Base-by-base conservation (phyloP, 2,888 invertebrate genomes). In the Stenotaenia linearis region DNA sequence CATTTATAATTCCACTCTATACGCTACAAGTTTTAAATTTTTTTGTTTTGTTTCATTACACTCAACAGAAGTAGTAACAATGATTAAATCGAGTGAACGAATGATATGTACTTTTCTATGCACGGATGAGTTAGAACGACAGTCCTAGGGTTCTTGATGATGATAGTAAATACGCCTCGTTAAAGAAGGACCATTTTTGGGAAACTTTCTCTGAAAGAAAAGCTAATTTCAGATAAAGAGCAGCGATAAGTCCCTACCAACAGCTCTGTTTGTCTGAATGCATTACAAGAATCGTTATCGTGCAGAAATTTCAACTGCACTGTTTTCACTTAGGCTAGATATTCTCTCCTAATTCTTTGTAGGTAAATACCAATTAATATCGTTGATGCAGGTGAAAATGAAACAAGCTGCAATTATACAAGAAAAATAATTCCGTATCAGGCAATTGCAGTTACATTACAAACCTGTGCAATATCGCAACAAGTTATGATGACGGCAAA, bases 141-240 rank as follows among this genome's bases (percentile, higher is more conserved):
- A n/a, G 23, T 69, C 69, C 28, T 28, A 69, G n/a, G 6, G 50
- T 69, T 69, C 25, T 69, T 69, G 69, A 69, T 28, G 69, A 69
- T 69, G 28, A 69, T 28, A 69, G 69, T 69, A 25, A 25, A 69
- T 25, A 69, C 28, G 69, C 69, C 69, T 69, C 69, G 69, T 69
- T 69, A 69, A 69, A 28, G 28, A 23, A 69, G 15, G 69, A 28
- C 69, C 69, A 69, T 69, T 28, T 25, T 69, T 69, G 28, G 6
- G 69, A 69, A 69, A 69, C 25, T 69, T 69, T 25, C 25, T 69
- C 25, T 69, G n/a, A 69, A 25, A 69, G 69, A 69, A 69, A 61
- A 69, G 69, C 69, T 69, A 69, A 69, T 69, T 69, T 69, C 69
- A 69, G 69, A 69, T 69, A 69, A 69, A 69, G 28, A 69, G 28